phyloP scores from a whole-genome alignment of 1,140 invertebrate species.

The Sinella curviseta region DNA sequence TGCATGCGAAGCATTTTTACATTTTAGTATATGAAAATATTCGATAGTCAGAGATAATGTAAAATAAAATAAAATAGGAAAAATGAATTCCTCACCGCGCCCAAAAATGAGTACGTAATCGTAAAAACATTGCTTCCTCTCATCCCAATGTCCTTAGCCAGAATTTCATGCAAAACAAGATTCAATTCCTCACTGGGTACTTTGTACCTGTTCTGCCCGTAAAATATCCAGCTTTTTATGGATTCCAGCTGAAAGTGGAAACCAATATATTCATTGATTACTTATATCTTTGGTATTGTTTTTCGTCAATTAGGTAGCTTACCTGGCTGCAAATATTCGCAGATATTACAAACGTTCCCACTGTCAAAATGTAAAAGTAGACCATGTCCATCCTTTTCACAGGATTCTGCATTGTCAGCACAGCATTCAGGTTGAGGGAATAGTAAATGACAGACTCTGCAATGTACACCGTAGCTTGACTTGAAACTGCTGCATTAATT shows the following conservation, averaged over 20 bases:
- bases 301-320: not conserved
- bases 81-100: not conserved
- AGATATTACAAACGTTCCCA: not conserved
- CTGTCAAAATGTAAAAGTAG: not conserved
- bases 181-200: not conserved
- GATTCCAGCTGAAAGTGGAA: not conserved
- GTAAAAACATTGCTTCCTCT: slow-evolving; percentile 15
- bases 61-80: not conserved
- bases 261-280: not conserved
- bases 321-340: not conserved
- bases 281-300: not conserved
- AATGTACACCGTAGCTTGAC: not conserved
- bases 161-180: not conserved
- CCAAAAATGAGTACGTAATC: not conserved
- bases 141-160: not conserved
- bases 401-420: not conserved
- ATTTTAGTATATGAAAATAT: not conserved
- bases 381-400: not conserved
- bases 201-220: not conserved
- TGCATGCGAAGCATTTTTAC: too few relatives aligned
- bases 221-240: not conserved
- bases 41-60: not conserved
- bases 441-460: not conserved
- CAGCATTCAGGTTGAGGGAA: not conserved
- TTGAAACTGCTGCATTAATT: not conserved